Percentiles rank a stretch among this genome's conserved stretches.
Conservation (phyloP, 2,113 vertebrate genomes). For the Paraplagusia blochii region DNA sequence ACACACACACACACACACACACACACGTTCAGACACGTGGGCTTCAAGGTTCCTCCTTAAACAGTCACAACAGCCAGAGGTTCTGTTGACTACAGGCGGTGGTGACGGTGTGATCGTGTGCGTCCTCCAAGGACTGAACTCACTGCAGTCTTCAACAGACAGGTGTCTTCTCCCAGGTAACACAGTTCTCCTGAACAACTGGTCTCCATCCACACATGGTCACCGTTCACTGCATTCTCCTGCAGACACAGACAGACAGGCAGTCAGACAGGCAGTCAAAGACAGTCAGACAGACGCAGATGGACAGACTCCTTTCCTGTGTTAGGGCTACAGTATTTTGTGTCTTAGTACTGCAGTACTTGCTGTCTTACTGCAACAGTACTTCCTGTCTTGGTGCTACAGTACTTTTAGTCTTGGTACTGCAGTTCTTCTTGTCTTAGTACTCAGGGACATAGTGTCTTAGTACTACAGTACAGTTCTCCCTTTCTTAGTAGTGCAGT, state of each 20-base stretch:
- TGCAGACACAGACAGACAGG: conserved; percentile 39
- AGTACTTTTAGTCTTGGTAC: too few relatives aligned
- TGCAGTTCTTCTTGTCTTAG: too few relatives aligned
- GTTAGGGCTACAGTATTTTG: too few relatives aligned
- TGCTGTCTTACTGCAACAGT: too few relatives aligned
- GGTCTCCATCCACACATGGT: conserved; percentile 98
- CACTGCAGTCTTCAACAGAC: conserved; percentile 92
- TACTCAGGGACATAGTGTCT: background rate
- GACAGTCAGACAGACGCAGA: background rate
- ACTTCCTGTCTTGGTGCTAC: too few relatives aligned
- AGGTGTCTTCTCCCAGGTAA: conserved; percentile 95
- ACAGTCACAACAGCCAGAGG: too few relatives aligned
- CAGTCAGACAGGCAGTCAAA: background rate
- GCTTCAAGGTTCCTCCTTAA: too few relatives aligned
- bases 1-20: too few relatives aligned
- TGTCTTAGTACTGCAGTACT: background rate
- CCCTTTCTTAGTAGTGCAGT: too few relatives aligned
- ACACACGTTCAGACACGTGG: too few relatives aligned
- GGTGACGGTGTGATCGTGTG: conserved; percentile 1
- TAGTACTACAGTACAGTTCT: background rate
- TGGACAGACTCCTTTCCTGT: too few relatives aligned
- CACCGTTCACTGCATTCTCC: conserved; percentile 95
- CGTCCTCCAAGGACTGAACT: conserved; percentile 69
- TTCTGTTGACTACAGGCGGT: too few relatives aligned
- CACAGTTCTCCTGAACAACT: conserved; percentile 97